These are phyloP conservation scores for Coelopa frigida DNA, from an alignment of 1,140 invertebrate genomes.

Conservation along the genomic window DNA sequence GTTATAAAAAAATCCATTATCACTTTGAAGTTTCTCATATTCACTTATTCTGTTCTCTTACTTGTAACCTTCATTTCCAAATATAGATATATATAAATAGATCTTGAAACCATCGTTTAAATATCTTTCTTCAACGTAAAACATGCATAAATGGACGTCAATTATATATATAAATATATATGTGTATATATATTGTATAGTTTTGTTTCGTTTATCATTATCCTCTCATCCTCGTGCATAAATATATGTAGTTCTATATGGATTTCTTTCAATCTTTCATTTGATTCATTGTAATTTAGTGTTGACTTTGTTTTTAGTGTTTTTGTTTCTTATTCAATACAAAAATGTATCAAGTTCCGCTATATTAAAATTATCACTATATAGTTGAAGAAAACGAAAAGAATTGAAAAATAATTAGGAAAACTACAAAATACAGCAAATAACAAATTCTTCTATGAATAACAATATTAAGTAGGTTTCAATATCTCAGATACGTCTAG, in stretches of 20 bases:
- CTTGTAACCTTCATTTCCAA: no score
- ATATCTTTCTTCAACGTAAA: no score
- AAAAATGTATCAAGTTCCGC: conserved; percentile 36
- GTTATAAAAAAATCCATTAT: no score
- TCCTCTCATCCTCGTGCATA: no score
- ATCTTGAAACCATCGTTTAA: no score
- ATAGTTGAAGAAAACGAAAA: conserved; percentile 16
- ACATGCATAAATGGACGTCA: conserved; percentile 1
- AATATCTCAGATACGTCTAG: not conserved
- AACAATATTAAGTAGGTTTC: not conserved
- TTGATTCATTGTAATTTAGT: not conserved
- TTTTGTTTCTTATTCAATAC: conserved; percentile 18
- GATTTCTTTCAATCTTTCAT: not conserved
- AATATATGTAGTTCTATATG: conserved; percentile 5
- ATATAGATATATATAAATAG: no score
- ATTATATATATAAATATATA: not conserved
- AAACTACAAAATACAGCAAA: conserved; percentile 16
- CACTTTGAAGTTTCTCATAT: no score
- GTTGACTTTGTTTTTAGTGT: not conserved
- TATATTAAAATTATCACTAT: conserved; percentile 36
- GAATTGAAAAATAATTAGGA: conserved; percentile 18
- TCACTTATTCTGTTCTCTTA: no score
- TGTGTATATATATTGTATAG: not conserved
- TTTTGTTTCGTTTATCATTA: not conserved
- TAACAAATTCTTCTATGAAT: conserved; percentile 9